Percentiles rank a stretch among this genome's conserved stretches.
These are phyloP conservation scores for Sorex araneus DNA, from an alignment of 2,113 vertebrate species.

Conservation along the genomic window DNA sequence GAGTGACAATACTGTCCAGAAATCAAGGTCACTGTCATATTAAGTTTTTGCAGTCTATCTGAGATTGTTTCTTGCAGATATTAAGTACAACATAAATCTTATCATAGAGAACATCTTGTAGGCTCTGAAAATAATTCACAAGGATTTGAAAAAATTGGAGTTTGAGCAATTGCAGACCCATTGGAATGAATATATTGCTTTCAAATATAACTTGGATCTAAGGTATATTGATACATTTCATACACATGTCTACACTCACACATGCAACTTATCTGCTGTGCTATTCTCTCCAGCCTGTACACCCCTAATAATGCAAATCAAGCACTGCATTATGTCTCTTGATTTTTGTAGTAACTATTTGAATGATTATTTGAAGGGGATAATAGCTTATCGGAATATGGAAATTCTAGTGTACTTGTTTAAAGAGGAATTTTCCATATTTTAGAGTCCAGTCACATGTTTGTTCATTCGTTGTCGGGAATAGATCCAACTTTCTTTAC, in stretches of 20 bases:
- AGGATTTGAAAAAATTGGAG: conserved; percentile 47
- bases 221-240: not conserved
- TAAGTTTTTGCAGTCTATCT: conserved; percentile 8
- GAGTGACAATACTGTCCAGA: conserved; percentile 48
- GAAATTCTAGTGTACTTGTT: not conserved
- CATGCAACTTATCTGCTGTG: not conserved
- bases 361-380: conserved; percentile 18
- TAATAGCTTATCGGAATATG: not conserved
- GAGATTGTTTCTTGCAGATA: conserved; percentile 29
- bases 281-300: not conserved
- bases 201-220: not conserved
- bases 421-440: not conserved
- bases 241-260: not conserved
- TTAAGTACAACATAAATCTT: conserved; percentile 38
- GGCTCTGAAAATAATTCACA: conserved; percentile 13
- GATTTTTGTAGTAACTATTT: not conserved
- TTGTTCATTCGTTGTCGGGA: conserved; percentile 4
- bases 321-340: not conserved
- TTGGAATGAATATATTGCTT: not conserved
- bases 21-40: conserved; percentile 62
- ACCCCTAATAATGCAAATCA: not conserved
- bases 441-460: not conserved
- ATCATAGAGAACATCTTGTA: not conserved
- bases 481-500: not conserved
- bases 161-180: not conserved